phyloP scores from a whole-genome alignment of 2,797 vertebrate species.

The Phalanger gymnotis region DNA sequence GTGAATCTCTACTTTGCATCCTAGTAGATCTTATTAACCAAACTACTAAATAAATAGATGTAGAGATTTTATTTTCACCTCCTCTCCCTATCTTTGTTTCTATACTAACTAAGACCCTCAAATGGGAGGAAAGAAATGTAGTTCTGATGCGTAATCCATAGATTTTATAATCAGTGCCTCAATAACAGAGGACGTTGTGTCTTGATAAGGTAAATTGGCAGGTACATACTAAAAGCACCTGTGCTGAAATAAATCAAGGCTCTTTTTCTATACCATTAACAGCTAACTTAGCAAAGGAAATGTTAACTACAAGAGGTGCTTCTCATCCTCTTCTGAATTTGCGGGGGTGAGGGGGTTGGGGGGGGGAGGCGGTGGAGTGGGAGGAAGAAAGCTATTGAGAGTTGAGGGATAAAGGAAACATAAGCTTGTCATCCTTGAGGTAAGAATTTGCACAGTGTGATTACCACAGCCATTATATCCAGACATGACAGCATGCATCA shows the following conservation, averaged over 20 bases:
- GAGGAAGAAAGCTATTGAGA: neutral
- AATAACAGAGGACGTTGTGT: neutral
- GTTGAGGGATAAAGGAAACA: neutral
- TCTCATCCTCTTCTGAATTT: constrained; percentile 68
- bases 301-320: constrained; percentile 8
- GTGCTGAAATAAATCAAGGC: constrained; percentile 62
- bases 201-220: constrained; percentile 48
- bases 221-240: constrained; percentile 74
- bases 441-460: constrained; percentile 67
- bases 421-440: constrained; percentile 64
- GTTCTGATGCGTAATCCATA: constrained; percentile 12
- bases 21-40: neutral
- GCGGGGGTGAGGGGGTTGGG: neutral
- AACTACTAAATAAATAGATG: neutral
- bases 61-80: neutral
- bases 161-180: neutral
- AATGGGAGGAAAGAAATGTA: neutral
- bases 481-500: constrained; percentile 74
- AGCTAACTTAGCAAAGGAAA: neutral
- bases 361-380: neutral
- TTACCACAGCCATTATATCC: constrained; percentile 26
- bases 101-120: neutral
- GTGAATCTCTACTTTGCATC: neutral
- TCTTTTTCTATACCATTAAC: constrained; percentile 58
- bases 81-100: neutral